Conservation (phyloP, 2,113 vertebrate species). For the Etheostoma spectabile region DNA sequence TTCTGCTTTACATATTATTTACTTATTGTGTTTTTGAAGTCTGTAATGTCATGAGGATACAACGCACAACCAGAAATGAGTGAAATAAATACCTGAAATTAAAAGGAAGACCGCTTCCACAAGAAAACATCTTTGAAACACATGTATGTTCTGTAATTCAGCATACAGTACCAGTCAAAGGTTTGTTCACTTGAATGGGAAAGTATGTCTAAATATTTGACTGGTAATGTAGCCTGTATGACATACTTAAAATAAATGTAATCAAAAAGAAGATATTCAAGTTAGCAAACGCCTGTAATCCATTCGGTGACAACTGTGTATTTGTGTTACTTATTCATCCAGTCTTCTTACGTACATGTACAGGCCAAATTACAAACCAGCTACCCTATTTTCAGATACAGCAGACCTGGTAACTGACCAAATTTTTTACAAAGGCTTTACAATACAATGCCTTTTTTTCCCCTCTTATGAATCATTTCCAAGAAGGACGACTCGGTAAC, state of each 20-base stretch:
- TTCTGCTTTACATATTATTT: slow-evolving; percentile 33
- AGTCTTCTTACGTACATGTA: background rate
- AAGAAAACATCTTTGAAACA: slow-evolving; percentile 9
- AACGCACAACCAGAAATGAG: slow-evolving; percentile 19
- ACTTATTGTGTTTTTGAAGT: slow-evolving; percentile 25
- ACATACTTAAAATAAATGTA: slow-evolving; percentile 1
- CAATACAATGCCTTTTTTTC: no score
- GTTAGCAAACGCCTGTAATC: background rate
- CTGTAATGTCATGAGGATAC: slow-evolving; percentile 7
- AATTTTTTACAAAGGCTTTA: background rate
- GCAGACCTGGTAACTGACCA: slow-evolving; percentile 5
- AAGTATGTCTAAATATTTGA: no score
- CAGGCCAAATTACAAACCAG: background rate
- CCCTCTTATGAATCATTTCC: background rate
- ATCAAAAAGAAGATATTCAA: slow-evolving; percentile 9
- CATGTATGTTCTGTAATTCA: slow-evolving; percentile 21
- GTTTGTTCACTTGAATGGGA: no score
- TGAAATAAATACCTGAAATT: slow-evolving; percentile 28
- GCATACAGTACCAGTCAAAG: background rate
- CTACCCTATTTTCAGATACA: background rate
- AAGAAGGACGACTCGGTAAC: background rate
- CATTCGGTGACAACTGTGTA: background rate
- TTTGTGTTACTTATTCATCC: background rate
- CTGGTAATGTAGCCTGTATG: background rate
- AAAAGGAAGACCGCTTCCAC: slow-evolving; percentile 7